A percentile compares a stretch with the other conserved stretches of the same genome.
These are phyloP conservation scores for Andrena flavipes DNA, from an alignment of 2,888 invertebrate genomes.

Conservation along the genomic window DNA sequence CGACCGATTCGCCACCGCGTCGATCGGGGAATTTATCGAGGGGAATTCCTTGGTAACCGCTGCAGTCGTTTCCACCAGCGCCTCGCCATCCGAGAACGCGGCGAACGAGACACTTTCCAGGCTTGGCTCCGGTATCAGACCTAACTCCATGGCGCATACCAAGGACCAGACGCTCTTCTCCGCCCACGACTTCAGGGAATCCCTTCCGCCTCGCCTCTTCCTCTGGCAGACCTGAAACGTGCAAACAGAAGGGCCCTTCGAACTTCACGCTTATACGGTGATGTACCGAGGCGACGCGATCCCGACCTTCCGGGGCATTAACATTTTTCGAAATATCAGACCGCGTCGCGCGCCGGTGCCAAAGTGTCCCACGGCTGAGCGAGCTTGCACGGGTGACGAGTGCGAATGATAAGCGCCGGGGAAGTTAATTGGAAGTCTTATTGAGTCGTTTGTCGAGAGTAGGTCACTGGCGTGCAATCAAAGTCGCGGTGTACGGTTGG, in stretches of 20 bases:
- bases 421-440: too few relatives aligned
- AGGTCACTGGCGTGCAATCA: too few relatives aligned
- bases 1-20: not conserved
- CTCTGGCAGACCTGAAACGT: conserved; percentile 32
- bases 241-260: not conserved
- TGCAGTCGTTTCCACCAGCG: not conserved
- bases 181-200: conserved; percentile 52
- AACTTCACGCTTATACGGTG: not conserved
- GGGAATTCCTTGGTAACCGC: not conserved
- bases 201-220: not conserved
- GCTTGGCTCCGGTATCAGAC: conserved; percentile 56
- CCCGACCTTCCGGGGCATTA: not conserved
- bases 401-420: too few relatives aligned
- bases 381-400: too few relatives aligned
- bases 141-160: conserved; percentile 72
- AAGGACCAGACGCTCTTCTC: conserved; percentile 70
- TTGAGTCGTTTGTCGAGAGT: too few relatives aligned
- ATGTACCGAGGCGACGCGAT: not conserved
- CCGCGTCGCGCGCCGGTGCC: not conserved
- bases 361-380: too few relatives aligned
- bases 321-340: not conserved
- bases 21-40: not conserved
- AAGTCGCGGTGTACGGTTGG: too few relatives aligned
- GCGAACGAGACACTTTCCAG: conserved; percentile 13
- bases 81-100: not conserved